These are phyloP conservation scores for Monopterus albus DNA, from an alignment of 2,113 vertebrate species.

Conservation along the genomic window DNA sequence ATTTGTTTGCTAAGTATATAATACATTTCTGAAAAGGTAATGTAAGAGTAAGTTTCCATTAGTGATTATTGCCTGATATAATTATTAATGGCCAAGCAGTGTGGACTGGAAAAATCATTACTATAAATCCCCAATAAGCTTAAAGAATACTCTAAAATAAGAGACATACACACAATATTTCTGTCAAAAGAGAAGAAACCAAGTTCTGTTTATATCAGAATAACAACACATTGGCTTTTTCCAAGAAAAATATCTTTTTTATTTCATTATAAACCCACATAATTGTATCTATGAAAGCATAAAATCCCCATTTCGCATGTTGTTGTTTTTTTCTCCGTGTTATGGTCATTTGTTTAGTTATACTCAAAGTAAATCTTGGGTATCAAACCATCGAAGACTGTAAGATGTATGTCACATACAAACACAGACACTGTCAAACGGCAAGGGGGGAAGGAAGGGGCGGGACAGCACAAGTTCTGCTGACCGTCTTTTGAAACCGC, in stretches of 20 bases:
- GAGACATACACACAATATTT: too few relatives aligned
- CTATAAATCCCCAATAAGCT: too few relatives aligned
- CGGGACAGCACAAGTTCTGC: conserved; percentile 51
- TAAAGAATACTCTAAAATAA: too few relatives aligned
- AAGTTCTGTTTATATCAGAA: too few relatives aligned
- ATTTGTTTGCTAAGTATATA: too few relatives aligned
- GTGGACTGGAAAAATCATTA: too few relatives aligned
- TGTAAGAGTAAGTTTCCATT: too few relatives aligned
- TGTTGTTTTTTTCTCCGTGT: conserved; percentile 42
- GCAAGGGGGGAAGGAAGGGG: conserved; percentile 33
- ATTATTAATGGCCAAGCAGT: too few relatives aligned
- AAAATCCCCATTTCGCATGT: conserved; percentile 62
- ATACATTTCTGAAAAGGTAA: too few relatives aligned
- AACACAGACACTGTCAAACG: conserved; percentile 76
- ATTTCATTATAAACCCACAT: conserved; percentile 81
- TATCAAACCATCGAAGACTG: conserved; percentile 71
- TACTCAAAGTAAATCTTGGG: conserved; percentile 73
- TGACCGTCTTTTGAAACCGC: conserved; percentile 56
- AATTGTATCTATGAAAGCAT: conserved; percentile 78
- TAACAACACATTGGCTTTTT: conserved; percentile 21
- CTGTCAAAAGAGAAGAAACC: too few relatives aligned
- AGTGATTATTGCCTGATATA: too few relatives aligned
- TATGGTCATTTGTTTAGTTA: conserved; percentile 58
- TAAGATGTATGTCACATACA: conserved; percentile 75
- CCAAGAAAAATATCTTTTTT: conserved; percentile 80